Percentiles rank a stretch among this genome's conserved stretches.
phyloP scores from a whole-genome alignment of 2,888 invertebrate genomes.

The Acrobeloides nanus region DNA sequence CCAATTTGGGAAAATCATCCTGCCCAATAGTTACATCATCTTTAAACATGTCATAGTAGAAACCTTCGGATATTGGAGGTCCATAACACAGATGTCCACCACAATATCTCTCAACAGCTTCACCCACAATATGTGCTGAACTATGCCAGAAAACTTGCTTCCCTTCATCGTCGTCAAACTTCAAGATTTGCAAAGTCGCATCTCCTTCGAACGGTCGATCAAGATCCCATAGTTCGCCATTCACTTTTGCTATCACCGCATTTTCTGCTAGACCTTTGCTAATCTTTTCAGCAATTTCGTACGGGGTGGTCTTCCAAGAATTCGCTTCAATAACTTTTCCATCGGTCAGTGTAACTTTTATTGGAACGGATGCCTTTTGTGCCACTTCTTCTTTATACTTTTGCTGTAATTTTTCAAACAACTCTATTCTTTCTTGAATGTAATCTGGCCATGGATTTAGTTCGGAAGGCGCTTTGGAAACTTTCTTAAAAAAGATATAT shows the following conservation, averaged over 20 bases:
- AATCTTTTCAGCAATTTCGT: slow-evolving; percentile 49
- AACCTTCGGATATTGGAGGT: slow-evolving; percentile 90
- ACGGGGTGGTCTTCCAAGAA: slow-evolving; percentile 83
- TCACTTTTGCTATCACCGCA: slow-evolving; percentile 84
- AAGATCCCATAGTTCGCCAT: slow-evolving; percentile 78
- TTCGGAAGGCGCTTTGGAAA: slow-evolving; percentile 17
- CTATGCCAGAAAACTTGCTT: slow-evolving; percentile 91
- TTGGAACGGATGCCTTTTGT: slow-evolving; percentile 63
- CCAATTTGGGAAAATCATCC: slow-evolving; percentile 75
- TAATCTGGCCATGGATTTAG: slow-evolving; percentile 67
- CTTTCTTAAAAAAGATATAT: slow-evolving; percentile 15
- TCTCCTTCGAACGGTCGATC: slow-evolving; percentile 83
- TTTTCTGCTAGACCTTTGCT: slow-evolving; percentile 90
- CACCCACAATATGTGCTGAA: slow-evolving; percentile 87
- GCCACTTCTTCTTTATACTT: slow-evolving; percentile 57
- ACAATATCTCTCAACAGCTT: slow-evolving; percentile 84
- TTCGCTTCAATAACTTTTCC: slow-evolving; percentile 78
- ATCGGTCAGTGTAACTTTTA: slow-evolving; percentile 84
- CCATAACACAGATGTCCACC: slow-evolving; percentile 95
- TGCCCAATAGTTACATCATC: slow-evolving; percentile 29
- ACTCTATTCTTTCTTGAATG: slow-evolving; percentile 69
- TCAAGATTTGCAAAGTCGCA: slow-evolving; percentile 75
- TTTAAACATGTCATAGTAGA: slow-evolving; percentile 83
- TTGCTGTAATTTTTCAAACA: slow-evolving; percentile 83
- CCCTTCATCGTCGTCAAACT: slow-evolving; percentile 84